Conservation (phyloP, 1,140 invertebrate genomes). For the Triops longicaudatus region DNA sequence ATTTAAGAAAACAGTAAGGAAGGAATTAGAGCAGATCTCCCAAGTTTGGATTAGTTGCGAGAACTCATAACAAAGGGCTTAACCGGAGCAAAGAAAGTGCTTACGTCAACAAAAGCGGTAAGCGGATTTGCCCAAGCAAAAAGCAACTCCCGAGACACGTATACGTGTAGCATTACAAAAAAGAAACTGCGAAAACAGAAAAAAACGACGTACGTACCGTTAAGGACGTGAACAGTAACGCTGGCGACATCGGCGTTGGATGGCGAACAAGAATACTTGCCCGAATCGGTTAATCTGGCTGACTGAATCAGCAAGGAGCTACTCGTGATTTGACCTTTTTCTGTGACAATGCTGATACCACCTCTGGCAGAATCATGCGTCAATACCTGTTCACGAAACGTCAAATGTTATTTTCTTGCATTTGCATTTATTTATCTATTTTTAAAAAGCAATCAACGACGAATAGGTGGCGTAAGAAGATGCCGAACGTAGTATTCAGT, state of each 20-base stretch:
- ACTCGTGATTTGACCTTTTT: conserved; percentile 66
- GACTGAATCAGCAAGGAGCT: conserved; percentile 69
- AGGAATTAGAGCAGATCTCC: too few relatives aligned
- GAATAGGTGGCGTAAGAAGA: too few relatives aligned
- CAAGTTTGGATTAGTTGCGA: too few relatives aligned
- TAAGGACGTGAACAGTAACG: conserved; percentile 78
- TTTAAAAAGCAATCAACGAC: too few relatives aligned
- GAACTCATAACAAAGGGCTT: too few relatives aligned
- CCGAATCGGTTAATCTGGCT: conserved; percentile 65
- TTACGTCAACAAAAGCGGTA: not conserved
- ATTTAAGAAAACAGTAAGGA: too few relatives aligned
- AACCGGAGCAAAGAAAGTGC: not conserved
- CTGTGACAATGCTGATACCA: conserved; percentile 66
- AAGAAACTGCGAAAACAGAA: conserved; percentile 9
- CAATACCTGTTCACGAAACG: conserved; percentile 48
- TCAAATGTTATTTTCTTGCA: not conserved
- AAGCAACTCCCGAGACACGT: not conserved
- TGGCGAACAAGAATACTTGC: conserved; percentile 72
- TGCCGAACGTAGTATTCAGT: too few relatives aligned
- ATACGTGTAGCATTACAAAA: not conserved
- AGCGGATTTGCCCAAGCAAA: not conserved
- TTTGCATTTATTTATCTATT: too few relatives aligned
- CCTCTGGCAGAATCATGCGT: conserved; percentile 70
- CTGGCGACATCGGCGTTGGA: conserved; percentile 78
- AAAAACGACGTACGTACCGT: conserved; percentile 57